Evolutionary conservation across 2,113 vertebrate species (phyloP), one percentile per base, ranked within the genome.

Genomic region (Entelurus aequoreus): DNA sequence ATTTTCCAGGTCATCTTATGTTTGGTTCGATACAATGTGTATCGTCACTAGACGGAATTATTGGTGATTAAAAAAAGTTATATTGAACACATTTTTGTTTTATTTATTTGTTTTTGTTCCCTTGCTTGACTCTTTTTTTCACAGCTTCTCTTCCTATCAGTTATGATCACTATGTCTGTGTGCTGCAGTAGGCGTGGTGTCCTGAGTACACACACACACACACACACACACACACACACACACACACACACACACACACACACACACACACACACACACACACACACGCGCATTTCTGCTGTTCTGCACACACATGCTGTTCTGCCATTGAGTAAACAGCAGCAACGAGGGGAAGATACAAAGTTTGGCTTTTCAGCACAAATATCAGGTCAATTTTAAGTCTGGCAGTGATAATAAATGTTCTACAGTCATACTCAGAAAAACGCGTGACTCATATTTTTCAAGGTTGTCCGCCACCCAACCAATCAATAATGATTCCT

Each of bases 261-360:
- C 28, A 37, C 53, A 54, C 12, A n/a, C n/a, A n/a, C n/a, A n/a
- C n/a, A n/a, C n/a, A n/a, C n/a, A n/a, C n/a, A n/a, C n/a, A 35
- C 53, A 36, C 28, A 6, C 54, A 48, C 52, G 54, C 68, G 70
- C 77, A 84, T 78, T 79, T 75, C 67, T 12, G 0, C 52, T 50
- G 2, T 28, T 28, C n/a, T 28, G 28, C 28, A 3, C 28, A 28
- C 28, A 28, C 2, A 28, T 28, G 28, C 28, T 28, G 60, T 49
- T 78, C 75, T 71, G 70, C 80, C 77, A 67, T 83, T 86, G 67
- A 83, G 83, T 48, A 84, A 87, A 88, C 81, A 81, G 2, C 3
- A 28, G 28, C 28, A 28, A 28, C 28, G 28, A 28, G 28, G 4
- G 64, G 66, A 50, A 57, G 72, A 77, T 62, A 53, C 63, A 61